A percentile compares a stretch with the other conserved stretches of the same genome.
phyloP scores from a whole-genome alignment of 64 coral and sea anemone species.

The Cladopsammia gracilis region DNA sequence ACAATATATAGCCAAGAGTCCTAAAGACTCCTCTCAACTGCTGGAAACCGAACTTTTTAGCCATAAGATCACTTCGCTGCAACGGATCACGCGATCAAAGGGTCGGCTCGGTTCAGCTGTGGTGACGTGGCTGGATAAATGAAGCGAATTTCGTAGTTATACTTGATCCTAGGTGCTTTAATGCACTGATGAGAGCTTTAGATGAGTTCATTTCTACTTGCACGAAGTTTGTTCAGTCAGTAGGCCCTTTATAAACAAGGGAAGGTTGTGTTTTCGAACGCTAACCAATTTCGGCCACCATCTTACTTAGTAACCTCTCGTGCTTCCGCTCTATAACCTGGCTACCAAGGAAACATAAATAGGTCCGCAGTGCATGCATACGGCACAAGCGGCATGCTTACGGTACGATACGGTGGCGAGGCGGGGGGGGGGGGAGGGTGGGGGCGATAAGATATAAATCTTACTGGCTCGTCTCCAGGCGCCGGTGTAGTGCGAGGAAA shows the following conservation, averaged over 20 bases:
- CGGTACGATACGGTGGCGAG: too few species aligned
- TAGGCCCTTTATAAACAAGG: neutral
- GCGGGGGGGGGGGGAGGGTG: too few species aligned
- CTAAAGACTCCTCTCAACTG: constrained; percentile 65
- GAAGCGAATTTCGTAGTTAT: neutral
- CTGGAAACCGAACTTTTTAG: constrained; percentile 82
- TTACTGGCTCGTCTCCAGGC: too few species aligned
- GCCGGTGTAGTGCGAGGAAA: too few species aligned
- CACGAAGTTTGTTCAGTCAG: neutral
- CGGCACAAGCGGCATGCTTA: too few species aligned
- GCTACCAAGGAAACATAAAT: too few species aligned
- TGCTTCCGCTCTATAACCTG: too few species aligned
- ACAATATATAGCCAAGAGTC: constrained; percentile 73
- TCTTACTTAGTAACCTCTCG: constrained; percentile 48
- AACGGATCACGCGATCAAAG: neutral
- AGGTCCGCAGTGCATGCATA: too few species aligned
- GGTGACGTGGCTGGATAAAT: constrained; percentile 32
- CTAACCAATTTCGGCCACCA: neutral
- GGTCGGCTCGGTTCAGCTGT: neutral
- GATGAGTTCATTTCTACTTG: constrained; percentile 12
- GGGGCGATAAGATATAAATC: too few species aligned
- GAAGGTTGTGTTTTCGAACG: neutral
- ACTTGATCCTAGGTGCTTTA: neutral
- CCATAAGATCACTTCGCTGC: neutral
- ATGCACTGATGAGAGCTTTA: neutral